Conservation (phyloP, 2,113 vertebrate genomes). For the Zingel zingel region DNA sequence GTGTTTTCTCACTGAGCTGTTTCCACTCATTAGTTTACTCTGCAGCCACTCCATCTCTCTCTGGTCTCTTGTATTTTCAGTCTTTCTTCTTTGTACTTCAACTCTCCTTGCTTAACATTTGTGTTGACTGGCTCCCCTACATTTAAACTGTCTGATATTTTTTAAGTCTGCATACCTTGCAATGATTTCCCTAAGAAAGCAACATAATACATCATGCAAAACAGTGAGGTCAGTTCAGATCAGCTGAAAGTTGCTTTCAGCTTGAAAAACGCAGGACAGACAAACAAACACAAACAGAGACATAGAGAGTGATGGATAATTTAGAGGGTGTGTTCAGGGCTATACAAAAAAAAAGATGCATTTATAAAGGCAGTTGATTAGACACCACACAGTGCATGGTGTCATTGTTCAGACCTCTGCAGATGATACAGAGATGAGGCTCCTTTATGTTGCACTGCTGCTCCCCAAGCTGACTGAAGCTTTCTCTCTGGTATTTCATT, state of each 20-base stretch:
- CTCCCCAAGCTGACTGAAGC: background rate
- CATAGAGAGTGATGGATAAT: too few relatives aligned
- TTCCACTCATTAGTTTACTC: slow-evolving; percentile 10
- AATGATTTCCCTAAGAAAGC: background rate
- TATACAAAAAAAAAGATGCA: background rate
- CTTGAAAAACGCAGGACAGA: too few relatives aligned
- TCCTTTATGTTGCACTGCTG: background rate
- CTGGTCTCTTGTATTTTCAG: background rate
- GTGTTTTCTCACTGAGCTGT: background rate
- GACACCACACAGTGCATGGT: background rate
- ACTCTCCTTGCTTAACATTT: too few relatives aligned
- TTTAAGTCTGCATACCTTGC: background rate
- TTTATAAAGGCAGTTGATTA: background rate
- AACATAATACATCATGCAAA: background rate
- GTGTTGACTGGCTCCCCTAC: background rate
- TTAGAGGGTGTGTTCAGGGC: background rate
- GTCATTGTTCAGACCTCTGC: background rate
- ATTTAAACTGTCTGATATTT: too few relatives aligned
- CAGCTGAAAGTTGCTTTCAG: too few relatives aligned
- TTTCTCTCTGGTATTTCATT: slow-evolving; percentile 1
- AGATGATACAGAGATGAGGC: background rate
- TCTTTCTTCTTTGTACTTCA: background rate
- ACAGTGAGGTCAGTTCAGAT: background rate
- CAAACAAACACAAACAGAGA: too few relatives aligned
- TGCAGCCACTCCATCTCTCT: slow-evolving; percentile 6